Base-by-base conservation (phyloP, 2,888 invertebrate species). In the Eueremaeus valkanovi region DNA sequence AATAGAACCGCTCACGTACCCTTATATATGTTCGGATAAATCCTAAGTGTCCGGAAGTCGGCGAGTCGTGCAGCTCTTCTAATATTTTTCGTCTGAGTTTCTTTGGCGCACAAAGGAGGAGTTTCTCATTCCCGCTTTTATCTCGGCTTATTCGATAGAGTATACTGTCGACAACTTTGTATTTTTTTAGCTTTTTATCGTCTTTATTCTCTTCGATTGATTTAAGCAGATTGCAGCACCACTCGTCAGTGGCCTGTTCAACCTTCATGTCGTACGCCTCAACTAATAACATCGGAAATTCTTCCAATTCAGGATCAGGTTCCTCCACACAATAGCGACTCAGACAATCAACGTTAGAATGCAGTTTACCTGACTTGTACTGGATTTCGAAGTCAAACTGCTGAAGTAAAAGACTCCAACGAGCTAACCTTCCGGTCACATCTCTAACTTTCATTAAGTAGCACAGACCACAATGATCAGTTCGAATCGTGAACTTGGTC, bases 381-480 rank as follows among this genome's bases (percentile, higher is more conserved):
- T 5, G 24, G 24, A 58, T 58, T 8, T 3, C 16, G 24, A 24
- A 58, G 3, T 33, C 24, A 27, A 21, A 73, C 18, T 74, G 27
- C 24, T 33, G 13, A 29, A 74, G 18, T n/a, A 8, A 13, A 13
- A 33, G 66, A 9, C 36, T 24, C 74, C 63, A 40, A 11, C 74
- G 16, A 3, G 11, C 40, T 27, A 74, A 49, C 16, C 40, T 68
- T 45, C n/a, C 63, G n/a, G 2, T 45, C 2, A 5, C 5, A n/a
- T 74, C 27, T 16, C 16, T 11, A 3, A 66, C 21, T n/a, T 18
- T 33, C 21, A 31, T 6, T 9, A 86, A 77, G 83, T 85, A 86
- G 81, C 83, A 83, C 49, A 86, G 79, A 0, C 85, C 83, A 76
- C 84, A 82, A 75, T 85, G 86, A 76, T 86, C 86, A 0, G 84